Conservation (phyloP, 1,140 invertebrate genomes). For the Atta cephalotes region DNA sequence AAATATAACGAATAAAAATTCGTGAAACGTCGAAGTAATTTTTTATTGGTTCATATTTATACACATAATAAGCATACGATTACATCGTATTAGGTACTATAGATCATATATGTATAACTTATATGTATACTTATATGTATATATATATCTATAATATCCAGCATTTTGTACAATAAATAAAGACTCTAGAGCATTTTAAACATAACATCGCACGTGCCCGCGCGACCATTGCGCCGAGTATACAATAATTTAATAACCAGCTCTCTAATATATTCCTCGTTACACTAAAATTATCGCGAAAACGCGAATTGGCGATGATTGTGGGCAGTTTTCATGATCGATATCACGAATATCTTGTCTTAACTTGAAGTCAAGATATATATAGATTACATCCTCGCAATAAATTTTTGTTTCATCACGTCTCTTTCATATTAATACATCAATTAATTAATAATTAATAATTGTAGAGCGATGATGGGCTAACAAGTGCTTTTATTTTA, state of each 20-base stretch:
- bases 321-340: conserved; percentile 47
- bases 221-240: conserved; percentile 66
- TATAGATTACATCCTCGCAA: conserved; percentile 44
- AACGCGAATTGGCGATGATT: conserved; percentile 39
- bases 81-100: conserved; percentile 76
- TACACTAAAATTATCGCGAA: conserved; percentile 43
- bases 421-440: conserved; percentile 8
- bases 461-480: conserved; percentile 7
- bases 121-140: conserved; percentile 37
- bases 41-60: conserved; percentile 79
- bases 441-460: conserved; percentile 22
- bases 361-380: conserved; percentile 59
- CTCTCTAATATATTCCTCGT: conserved; percentile 53
- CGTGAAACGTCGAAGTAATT: conserved; percentile 69
- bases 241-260: conserved; percentile 75
- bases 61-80: conserved; percentile 80
- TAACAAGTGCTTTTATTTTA: neutral
- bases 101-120: conserved; percentile 67
- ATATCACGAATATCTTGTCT: conserved; percentile 47
- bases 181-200: conserved; percentile 79
- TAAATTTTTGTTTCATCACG: neutral
- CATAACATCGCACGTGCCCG: conserved; percentile 70
- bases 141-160: conserved; percentile 69
- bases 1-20: neutral
- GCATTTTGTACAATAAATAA: conserved; percentile 80